Percentiles rank a stretch among this genome's conserved stretches.
phyloP scores from a whole-genome alignment of 2,797 vertebrate genomes.

The Helarctos malayanus region DNA sequence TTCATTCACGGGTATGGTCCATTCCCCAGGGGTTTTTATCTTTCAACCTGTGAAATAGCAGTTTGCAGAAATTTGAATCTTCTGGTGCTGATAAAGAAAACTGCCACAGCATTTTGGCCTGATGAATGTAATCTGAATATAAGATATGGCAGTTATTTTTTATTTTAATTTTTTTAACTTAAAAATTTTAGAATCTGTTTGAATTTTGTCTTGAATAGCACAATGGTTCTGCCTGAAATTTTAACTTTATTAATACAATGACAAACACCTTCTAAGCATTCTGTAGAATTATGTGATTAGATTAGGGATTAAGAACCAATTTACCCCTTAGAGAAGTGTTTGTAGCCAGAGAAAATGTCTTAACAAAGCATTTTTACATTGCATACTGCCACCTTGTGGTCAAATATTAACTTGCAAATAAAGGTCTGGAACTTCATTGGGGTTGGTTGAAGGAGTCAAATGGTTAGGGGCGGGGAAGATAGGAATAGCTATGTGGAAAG shows the following conservation, averaged over 20 bases:
- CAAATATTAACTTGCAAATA: slow-evolving; percentile 36
- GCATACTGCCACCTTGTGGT: slow-evolving; percentile 82
- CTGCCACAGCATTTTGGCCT: neutral
- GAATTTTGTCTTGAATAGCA: slow-evolving; percentile 38
- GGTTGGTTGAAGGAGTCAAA: neutral
- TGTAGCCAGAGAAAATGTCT: slow-evolving; percentile 13
- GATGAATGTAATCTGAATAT: neutral
- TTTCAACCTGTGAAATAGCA: neutral
- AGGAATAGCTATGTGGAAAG: neutral
- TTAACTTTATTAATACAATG: slow-evolving; percentile 4
- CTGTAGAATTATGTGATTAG: neutral
- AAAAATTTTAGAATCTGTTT: slow-evolving; percentile 38
- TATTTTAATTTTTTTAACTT: neutral
- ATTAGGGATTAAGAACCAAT: neutral
- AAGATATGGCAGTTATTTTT: neutral
- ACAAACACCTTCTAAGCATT: neutral
- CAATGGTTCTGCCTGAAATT: slow-evolving; percentile 3
- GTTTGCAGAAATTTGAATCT: neutral
- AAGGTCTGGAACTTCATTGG: neutral
- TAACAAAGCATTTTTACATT: slow-evolving; percentile 33
- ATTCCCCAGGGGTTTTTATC: neutral
- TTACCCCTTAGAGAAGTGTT: neutral
- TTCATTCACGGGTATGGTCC: neutral
- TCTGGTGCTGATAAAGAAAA: neutral
- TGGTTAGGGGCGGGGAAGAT: neutral